These are phyloP conservation scores for Gymnoscopelus braueri DNA, from an alignment of 2,797 vertebrate genomes.

Conservation along the genomic window DNA sequence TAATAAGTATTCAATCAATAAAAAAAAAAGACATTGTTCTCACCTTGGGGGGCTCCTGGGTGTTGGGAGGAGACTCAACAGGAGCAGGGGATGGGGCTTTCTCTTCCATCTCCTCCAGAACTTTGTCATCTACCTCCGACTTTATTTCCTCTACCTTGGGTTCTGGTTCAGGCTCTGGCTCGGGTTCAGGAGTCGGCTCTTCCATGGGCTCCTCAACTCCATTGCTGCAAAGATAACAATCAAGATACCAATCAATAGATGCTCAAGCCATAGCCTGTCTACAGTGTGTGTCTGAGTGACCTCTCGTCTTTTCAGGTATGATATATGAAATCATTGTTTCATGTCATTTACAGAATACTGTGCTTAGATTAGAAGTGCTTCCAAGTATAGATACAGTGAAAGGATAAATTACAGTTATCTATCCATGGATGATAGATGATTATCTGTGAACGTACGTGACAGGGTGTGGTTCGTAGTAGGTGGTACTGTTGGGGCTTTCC, in stretches of 20 bases:
- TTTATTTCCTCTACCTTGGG: slow-evolving; percentile 90
- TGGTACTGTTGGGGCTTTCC: slow-evolving; percentile 87
- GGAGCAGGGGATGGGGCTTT: slow-evolving; percentile 90
- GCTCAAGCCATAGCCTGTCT: too few relatives aligned
- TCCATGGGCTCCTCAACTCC: slow-evolving; percentile 94
- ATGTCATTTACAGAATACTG: too few relatives aligned
- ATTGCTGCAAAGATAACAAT: slow-evolving; percentile 79
- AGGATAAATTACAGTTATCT: too few relatives aligned
- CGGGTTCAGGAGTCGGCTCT: slow-evolving; percentile 88
- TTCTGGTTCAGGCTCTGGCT: slow-evolving; percentile 89
- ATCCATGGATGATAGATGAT: too few relatives aligned
- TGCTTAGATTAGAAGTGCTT: too few relatives aligned
- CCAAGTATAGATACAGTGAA: too few relatives aligned
- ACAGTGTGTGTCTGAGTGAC: neutral
- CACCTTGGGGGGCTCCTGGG: slow-evolving; percentile 93
- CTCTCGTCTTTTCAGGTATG: too few relatives aligned
- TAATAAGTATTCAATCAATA: too few relatives aligned
- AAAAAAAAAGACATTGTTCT: neutral
- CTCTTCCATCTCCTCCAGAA: slow-evolving; percentile 90
- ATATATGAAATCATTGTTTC: too few relatives aligned
- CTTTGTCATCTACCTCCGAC: slow-evolving; percentile 89
- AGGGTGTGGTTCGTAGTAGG: slow-evolving; percentile 91
- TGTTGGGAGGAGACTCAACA: slow-evolving; percentile 87
- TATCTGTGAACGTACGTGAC: slow-evolving; percentile 82
- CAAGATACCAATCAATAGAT: neutral